Base-by-base conservation (phyloP, 2,888 invertebrate species). In the Choristoneura rosaceana region DNA sequence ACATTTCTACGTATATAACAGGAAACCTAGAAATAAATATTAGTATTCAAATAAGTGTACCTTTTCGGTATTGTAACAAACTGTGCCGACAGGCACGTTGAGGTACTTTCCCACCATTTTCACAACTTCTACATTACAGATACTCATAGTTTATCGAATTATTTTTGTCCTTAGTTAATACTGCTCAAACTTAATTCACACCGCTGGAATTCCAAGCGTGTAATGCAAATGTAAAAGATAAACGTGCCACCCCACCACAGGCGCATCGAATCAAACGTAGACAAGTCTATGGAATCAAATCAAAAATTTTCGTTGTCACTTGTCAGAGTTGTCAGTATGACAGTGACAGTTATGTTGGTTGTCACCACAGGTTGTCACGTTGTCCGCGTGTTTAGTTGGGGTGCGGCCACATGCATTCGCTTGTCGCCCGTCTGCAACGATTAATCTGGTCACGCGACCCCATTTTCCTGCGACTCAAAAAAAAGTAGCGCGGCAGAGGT, bases 21-120 rank as follows among this genome's bases (percentile, higher is more conserved):
- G 14, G 14, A 2, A 45, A 14, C 62, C 25, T 45, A 17, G 2
- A 45, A 0, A 17, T 38, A 41, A 5, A 45, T 9, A 33, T 4
- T 61, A 4, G 38, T 10, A 15, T 38, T 17, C 7, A 47, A 8
- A 58, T n/a, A 45, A 33, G 61, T 52, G 63, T 83, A 93, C 93
- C 88, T 94, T 95, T 75, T 95, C 95, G 1, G 94, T 93, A 82
- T 94, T 95, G 62, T 94, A 92, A 74, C 93, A 90, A 60, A 95
- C 78, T 76, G 93, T 89, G 14, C 95, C 95, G 4, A 94, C 88
- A 55, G 93, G 82, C 10, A 93, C 90, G 73, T 94, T 93, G 65
- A 95, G 87, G 81, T 95, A 95, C 79, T 93, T 94, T 62, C 95
- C 95, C 62, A 95, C 84, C 79, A 92, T 87, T 79, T 93, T 93